A percentile compares a stretch with the other conserved stretches of the same genome.
phyloP scores from a whole-genome alignment of 2,797 vertebrate species.

The Hybognathus amarus region DNA sequence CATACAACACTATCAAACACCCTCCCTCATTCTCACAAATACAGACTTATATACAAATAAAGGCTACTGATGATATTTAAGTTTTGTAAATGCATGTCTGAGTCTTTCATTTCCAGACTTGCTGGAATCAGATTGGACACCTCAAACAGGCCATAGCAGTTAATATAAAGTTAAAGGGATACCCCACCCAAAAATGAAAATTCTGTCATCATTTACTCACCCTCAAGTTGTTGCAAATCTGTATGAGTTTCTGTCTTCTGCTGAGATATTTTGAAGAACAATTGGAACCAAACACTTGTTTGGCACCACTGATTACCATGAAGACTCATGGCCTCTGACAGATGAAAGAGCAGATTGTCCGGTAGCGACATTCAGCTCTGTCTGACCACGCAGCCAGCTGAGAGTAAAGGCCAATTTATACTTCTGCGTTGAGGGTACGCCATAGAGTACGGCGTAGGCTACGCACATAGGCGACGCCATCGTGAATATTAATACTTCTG shows the following conservation, averaged over 20 bases:
- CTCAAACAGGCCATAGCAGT: constrained; percentile 79
- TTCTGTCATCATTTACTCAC: no score
- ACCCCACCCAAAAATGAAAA: no score
- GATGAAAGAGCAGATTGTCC: constrained; percentile 76
- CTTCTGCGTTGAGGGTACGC: no score
- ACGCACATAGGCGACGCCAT: no score
- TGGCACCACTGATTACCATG: no score
- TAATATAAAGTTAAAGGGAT: constrained; percentile 79
- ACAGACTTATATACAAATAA: not conserved
- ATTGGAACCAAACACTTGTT: no score
- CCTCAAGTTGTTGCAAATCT: no score
- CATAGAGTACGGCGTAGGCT: no score
- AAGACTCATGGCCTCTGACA: constrained; percentile 71
- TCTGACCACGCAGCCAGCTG: constrained; percentile 64
- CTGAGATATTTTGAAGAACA: no score
- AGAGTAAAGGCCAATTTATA: no score
- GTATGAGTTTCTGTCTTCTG: no score
- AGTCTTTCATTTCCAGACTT: constrained; percentile 59
- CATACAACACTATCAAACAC: not conserved
- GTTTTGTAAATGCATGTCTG: constrained; percentile 13
- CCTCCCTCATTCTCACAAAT: constrained; percentile 18
- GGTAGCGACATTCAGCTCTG: constrained; percentile 65
- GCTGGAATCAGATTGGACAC: constrained; percentile 69
- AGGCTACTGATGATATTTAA: not conserved
- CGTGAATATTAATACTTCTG: no score